Evolutionary conservation across 2,797 vertebrate species (phyloP).

Genomic region (Gastrophryne carolinensis): DNA sequence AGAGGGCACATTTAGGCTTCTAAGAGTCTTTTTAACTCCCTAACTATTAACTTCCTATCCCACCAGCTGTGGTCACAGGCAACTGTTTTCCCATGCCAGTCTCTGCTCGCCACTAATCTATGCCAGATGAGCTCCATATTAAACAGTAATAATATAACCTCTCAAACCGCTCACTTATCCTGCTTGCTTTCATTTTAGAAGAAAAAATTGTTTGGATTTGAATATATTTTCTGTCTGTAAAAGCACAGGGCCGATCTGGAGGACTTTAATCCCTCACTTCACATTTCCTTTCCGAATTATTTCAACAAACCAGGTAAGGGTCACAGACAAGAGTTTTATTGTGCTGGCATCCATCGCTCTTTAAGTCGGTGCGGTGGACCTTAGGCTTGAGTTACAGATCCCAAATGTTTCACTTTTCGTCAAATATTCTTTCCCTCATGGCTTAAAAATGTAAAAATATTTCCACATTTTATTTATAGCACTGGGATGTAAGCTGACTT

Average conservation of each 20-base stretch:
- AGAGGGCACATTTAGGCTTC: constrained; percentile 44
- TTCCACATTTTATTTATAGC: background rate
- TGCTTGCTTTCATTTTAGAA: constrained; percentile 36
- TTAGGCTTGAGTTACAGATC: constrained; percentile 1
- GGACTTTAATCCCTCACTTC: constrained; percentile 49
- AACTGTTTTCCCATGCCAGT: constrained; percentile 47
- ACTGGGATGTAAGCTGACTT: background rate
- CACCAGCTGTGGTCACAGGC: constrained; percentile 45
- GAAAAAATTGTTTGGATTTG: constrained; percentile 46
- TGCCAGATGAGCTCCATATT: constrained; percentile 48
- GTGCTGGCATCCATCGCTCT: constrained; percentile 1
- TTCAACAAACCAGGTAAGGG: constrained; percentile 43
- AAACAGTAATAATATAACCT: constrained; percentile 50
- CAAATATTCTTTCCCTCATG: background rate
- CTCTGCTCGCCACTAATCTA: constrained; percentile 30
- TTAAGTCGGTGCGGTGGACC: background rate
- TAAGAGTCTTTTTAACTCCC: constrained; percentile 17
- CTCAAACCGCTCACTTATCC: constrained; percentile 49
- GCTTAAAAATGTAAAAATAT: background rate
- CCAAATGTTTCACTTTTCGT: background rate
- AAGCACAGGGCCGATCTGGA: constrained; percentile 27
- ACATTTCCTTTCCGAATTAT: constrained; percentile 45
- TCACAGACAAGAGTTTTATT: constrained; percentile 36
- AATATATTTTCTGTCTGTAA: constrained; percentile 49
- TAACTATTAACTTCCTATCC: constrained; percentile 52